phyloP scores from a whole-genome alignment of 1,140 invertebrate genomes.

The Subanguina moxae region DNA sequence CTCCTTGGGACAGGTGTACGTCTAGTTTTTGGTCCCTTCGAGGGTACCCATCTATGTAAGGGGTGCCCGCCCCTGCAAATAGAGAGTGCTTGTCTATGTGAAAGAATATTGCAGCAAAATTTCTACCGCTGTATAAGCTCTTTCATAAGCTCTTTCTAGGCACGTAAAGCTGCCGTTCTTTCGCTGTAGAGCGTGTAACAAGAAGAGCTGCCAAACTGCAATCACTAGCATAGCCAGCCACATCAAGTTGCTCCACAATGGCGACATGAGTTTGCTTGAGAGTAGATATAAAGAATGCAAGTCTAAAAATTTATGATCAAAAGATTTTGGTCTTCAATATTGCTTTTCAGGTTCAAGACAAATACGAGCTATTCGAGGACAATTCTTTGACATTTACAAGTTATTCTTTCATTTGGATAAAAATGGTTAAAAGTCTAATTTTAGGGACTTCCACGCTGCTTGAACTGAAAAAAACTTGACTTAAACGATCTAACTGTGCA shows the following conservation, averaged over 20 bases:
- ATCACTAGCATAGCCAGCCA: background rate
- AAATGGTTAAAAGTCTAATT: background rate
- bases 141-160: background rate
- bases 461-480: too few species aligned
- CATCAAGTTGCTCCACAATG: background rate
- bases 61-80: too few species aligned
- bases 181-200: background rate
- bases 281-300: background rate
- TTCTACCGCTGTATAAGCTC: too few species aligned
- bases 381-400: background rate
- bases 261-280: background rate
- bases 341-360: background rate
- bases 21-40: too few species aligned
- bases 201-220: background rate
- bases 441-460: too few species aligned
- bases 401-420: background rate
- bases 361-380: conserved; percentile 1
- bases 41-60: too few species aligned
- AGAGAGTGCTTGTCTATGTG: too few species aligned
- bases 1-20: too few species aligned
- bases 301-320: too few species aligned
- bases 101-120: too few species aligned
- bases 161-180: background rate
- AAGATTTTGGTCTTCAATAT: too few species aligned
- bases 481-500: too few species aligned